Percentiles rank a stretch among this genome's conserved stretches.
These are phyloP conservation scores for Anguilla marmorata DNA, from an alignment of 2,797 vertebrate genomes.

Conservation along the genomic window DNA sequence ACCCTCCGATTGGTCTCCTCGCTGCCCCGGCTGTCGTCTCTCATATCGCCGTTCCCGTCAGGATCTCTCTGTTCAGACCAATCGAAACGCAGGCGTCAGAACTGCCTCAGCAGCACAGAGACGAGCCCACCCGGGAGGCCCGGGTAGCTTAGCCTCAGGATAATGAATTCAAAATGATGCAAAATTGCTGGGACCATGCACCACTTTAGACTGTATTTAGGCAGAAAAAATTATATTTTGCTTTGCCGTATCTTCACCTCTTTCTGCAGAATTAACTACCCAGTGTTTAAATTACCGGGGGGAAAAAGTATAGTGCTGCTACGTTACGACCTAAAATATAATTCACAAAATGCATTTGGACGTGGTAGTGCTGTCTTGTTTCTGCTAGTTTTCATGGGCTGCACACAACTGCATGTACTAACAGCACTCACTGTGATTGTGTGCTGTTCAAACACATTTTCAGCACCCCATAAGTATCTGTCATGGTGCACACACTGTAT, in stretches of 20 bases:
- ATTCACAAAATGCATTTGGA: constrained; percentile 8
- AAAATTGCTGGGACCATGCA: neutral
- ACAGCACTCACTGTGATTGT: neutral
- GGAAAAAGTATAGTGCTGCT: neutral
- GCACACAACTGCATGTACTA: neutral
- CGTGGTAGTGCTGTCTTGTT: neutral
- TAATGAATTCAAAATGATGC: constrained; percentile 19
- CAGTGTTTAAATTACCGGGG: neutral
- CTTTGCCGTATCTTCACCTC: neutral
- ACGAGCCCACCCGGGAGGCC: neutral
- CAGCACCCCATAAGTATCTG: neutral
- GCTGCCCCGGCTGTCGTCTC: constrained; percentile 37
- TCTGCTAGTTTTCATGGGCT: neutral
- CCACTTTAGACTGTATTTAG: neutral
- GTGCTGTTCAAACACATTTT: neutral
- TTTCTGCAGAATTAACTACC: constrained; percentile 1
- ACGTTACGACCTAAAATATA: constrained; percentile 4
- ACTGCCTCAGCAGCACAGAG: neutral
- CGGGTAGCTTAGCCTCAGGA: neutral
- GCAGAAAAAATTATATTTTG: neutral
- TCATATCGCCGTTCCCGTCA: constrained; percentile 18
- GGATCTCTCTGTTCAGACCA: constrained; percentile 24
- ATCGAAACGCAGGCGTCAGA: constrained; percentile 7
- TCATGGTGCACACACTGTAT: neutral
- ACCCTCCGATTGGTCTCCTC: constrained; percentile 34